phyloP scores from a whole-genome alignment of 1,140 invertebrate species.

The Ganaspis sp. region DNA sequence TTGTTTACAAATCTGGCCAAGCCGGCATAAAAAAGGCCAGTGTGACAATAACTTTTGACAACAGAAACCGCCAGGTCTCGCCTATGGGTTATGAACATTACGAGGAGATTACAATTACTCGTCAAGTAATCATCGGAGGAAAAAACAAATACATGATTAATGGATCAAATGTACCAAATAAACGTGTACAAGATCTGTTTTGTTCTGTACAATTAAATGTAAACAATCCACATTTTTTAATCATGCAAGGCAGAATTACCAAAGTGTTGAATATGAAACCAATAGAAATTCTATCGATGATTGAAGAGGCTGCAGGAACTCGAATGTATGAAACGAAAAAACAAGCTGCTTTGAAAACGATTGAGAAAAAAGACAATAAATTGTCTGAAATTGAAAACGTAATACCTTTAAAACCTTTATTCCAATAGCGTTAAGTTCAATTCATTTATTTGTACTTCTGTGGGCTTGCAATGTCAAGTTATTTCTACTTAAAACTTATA shows the following conservation, averaged over 20 bases:
- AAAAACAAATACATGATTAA: constrained; percentile 98
- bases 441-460: no score
- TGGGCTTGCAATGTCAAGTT: no score
- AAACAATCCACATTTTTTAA: constrained; percentile 99
- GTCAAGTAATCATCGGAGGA: constrained; percentile 89
- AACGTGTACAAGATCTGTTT: constrained; percentile 95
- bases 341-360: constrained; percentile 89
- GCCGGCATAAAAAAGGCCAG: constrained; percentile 97
- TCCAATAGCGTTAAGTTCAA: constrained; percentile 16
- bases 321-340: constrained; percentile 98
- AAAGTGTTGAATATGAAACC: constrained; percentile 99
- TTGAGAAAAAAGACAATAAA: constrained; percentile 96
- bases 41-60: constrained; percentile 98
- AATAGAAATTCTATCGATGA: constrained; percentile 97
- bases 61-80: constrained; percentile 87
- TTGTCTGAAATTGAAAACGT: constrained; percentile 91
- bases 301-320: constrained; percentile 99
- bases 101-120: constrained; percentile 94
- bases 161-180: constrained; percentile 92
- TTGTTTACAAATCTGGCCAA: constrained; percentile 98
- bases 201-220: constrained; percentile 98
- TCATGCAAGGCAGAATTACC: constrained; percentile 99
- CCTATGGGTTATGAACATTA: constrained; percentile 95
- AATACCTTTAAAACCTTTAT: constrained; percentile 52
- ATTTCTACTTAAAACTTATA: no score